Conservation (phyloP, 2,888 invertebrate genomes). For the Cyclophora albipunctata region DNA sequence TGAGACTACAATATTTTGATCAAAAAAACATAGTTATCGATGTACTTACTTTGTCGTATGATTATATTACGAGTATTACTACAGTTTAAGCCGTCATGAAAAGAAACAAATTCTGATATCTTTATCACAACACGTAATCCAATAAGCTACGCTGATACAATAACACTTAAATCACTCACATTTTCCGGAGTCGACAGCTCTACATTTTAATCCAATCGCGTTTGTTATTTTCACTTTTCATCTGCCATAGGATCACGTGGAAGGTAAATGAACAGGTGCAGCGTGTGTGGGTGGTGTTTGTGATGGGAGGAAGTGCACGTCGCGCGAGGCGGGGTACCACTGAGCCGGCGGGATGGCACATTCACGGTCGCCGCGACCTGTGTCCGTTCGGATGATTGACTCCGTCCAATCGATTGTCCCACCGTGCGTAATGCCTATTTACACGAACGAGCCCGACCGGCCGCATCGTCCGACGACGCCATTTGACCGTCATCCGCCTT, state of each 20-base stretch:
- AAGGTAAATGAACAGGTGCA: constrained; percentile 13
- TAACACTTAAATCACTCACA: constrained; percentile 44
- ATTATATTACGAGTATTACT: too few species aligned
- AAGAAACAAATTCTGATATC: too few species aligned
- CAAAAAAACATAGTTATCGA: too few species aligned
- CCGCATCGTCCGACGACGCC: constrained; percentile 38
- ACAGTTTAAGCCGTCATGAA: too few species aligned
- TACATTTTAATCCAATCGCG: constrained; percentile 56
- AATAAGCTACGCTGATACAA: too few species aligned
- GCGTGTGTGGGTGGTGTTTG: constrained; percentile 7
- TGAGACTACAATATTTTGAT: too few species aligned
- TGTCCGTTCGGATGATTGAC: constrained; percentile 61
- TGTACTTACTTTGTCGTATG: too few species aligned
- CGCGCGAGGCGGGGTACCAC: constrained; percentile 53
- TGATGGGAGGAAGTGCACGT: constrained; percentile 53
- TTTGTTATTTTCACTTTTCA: constrained; percentile 37
- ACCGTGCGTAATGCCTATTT: constrained; percentile 55
- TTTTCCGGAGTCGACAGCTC: constrained; percentile 63
- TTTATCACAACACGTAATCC: too few species aligned
- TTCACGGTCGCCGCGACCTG: constrained; percentile 70
- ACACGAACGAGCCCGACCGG: constrained; percentile 43
- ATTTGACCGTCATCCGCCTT: constrained; percentile 31
- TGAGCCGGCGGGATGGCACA: constrained; percentile 50
- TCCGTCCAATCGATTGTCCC: constrained; percentile 65
- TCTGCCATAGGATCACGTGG: constrained; percentile 24